Conservation (phyloP, 2,797 vertebrate genomes). For the Coranthus polyacanthus region DNA sequence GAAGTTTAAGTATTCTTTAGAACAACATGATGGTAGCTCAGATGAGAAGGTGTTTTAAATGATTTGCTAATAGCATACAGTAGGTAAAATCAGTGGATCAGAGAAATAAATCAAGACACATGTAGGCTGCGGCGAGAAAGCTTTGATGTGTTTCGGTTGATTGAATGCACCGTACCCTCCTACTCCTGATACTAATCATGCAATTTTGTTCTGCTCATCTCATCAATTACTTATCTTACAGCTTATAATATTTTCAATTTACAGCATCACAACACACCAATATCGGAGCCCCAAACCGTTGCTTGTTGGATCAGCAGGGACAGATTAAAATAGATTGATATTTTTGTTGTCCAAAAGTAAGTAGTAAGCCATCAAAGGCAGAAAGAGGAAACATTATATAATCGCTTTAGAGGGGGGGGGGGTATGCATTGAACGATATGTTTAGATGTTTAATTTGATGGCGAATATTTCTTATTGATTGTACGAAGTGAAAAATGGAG, state of each 20-base stretch:
- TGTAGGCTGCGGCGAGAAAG: conserved; percentile 4
- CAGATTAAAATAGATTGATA: conserved; percentile 30
- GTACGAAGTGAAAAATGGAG: not conserved
- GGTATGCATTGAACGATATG: no score
- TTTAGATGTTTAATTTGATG: conserved; percentile 17
- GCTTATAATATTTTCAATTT: conserved; percentile 28
- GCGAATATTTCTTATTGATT: conserved; percentile 21
- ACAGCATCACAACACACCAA: conserved; percentile 1
- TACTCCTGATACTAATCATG: conserved; percentile 48
- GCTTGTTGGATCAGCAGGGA: conserved; percentile 25
- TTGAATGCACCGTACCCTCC: conserved; percentile 20
- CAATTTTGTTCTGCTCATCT: conserved; percentile 39
- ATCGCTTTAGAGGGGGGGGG: conserved; percentile 27
- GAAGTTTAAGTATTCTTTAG: not conserved
- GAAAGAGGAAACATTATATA: conserved; percentile 3
- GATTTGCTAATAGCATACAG: conserved; percentile 30
- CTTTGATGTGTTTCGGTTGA: conserved; percentile 42
- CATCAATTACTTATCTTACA: conserved; percentile 32
- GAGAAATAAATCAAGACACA: conserved; percentile 1
- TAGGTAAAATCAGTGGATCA: conserved; percentile 1
- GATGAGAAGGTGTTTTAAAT: conserved; percentile 21
- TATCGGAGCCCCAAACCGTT: conserved; percentile 41
- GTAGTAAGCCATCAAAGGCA: not conserved
- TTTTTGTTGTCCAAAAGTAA: conserved; percentile 11
- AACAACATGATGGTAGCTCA: conserved; percentile 6